Base-by-base conservation (phyloP, 1,140 invertebrate species). In the Hycleus phaleratus region DNA sequence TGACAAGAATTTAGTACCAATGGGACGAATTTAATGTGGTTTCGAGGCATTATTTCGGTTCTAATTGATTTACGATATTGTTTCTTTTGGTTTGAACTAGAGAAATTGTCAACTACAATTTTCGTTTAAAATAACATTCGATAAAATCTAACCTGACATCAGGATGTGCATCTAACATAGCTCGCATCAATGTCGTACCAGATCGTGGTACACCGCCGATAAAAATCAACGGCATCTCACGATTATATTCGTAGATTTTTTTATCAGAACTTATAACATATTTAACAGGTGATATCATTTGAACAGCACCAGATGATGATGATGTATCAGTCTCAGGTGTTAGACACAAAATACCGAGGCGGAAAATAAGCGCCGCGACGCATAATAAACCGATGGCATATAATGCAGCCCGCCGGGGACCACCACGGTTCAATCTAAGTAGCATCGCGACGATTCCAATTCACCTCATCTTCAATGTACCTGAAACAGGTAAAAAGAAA, bases 151-250 rank as follows among this genome's bases (percentile, higher is more conserved):
- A 88, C 85, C 89, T 84, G 65, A 98, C 90, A 72, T 93, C 88
- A n/a, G 93, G 93, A 82, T 99, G 97, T 43, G 97, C 95, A 78
- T 99, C 97, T 49, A 99, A 78, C 91, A 99, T 96, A 58, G 95
- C 96, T 71, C 97, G 81, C 86, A 97, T 94, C 51, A 98, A 81
- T 39, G 96, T 99, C 2, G 95, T 98, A 12, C 96, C 96, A 46
- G 93, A 97, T 61, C 95, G 83, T 26, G 95, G 95, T 68, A 98
- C 93, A 48, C 95, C 95, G 25, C 95, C 95, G 72, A 98, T 95
- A 77, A 97, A 98, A 68, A 98, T 95, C 54, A 97, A 78, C 60
- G 93, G 93, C 85, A 94, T 92, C 60, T 90, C 82, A 65, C 90
- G 80, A 70, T 91, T 85, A 71, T 93, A 91, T 46, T 79, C 76